Evolutionary conservation across 2,888 invertebrate genomes (phyloP), one percentile per base, ranked within the genome.

Genomic region (Allophyes oxyacanthae): DNA sequence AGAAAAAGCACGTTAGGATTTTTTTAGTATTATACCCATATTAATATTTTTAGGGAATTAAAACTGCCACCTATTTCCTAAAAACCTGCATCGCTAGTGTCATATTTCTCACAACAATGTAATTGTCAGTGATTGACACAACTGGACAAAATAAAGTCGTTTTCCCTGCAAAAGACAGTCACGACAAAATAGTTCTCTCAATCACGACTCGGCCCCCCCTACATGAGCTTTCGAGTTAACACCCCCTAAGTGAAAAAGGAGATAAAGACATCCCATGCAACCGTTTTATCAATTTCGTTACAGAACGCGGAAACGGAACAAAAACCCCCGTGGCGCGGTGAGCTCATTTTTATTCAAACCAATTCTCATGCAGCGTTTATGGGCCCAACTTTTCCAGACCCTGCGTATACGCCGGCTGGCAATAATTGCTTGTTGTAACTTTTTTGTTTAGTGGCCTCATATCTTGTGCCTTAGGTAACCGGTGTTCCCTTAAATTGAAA

Each of bases 361-460:
- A 65, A 79, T 84, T 83, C 77, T 76, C 73, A 81, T 79, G 76
- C 79, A 77, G 79, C 77, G 82, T 81, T 84, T 84, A 84, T 77
- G 77, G 72, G 50, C 60, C 53, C 52, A 84, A 86, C 72, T 86
- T 84, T 77, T 68, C 64, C 40, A 30, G 51, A 33, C 54, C 52
- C 51, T 63, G 58, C 53, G 41, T 64, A 59, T 44, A 59, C 64
- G 48, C 65, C 66, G 66, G 70, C 56, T 71, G 73, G 45, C 36
- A 65, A 75, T 83, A 83, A 83, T 82, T 76, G 79, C 75, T 64
- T 70, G 59, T 67, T 67, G 64, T 73, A 73, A 73, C 73, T 73
- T 73, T 72, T 73, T 73, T 70, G 64, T 73, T 73, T 73, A 64
- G 73, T 64, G 38, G 26, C 42, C 20, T 33, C 66, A 48, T 72